A percentile compares a stretch with the other conserved stretches of the same genome.
Conservation (phyloP, 1,140 invertebrate species). For the Heliothis virescens region DNA sequence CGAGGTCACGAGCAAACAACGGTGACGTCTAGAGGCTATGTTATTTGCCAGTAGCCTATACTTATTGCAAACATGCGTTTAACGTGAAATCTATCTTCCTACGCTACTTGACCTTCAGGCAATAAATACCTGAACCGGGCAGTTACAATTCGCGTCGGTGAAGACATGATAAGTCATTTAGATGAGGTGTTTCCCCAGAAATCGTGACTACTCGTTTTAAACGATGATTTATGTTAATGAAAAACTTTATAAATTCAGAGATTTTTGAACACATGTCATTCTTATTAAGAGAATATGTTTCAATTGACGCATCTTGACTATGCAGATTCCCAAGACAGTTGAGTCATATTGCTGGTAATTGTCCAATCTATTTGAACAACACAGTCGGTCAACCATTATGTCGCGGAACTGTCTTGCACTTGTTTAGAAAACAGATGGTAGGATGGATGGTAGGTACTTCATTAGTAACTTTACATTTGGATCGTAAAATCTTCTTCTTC, state of each 20-base stretch:
- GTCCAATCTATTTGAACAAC: conserved; percentile 10
- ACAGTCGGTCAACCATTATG: not conserved
- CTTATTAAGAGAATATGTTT: too few relatives aligned
- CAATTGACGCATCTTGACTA: too few relatives aligned
- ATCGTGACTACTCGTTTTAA: not conserved
- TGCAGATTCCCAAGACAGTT: not conserved
- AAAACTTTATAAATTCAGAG: not conserved
- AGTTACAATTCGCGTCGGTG: not conserved
- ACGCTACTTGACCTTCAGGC: not conserved
- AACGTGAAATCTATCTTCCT: conserved; percentile 1
- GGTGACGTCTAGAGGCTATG: conserved; percentile 31
- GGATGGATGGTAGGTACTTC: not conserved
- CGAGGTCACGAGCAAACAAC: conserved; percentile 38
- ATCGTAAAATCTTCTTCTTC: too few relatives aligned
- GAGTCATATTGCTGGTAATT: not conserved
- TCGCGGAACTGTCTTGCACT: not conserved
- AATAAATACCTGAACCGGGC: not conserved
- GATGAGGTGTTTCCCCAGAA: conserved; percentile 4
- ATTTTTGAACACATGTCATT: not conserved
- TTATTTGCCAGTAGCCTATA: conserved; percentile 26
- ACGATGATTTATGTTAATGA: conserved; percentile 15
- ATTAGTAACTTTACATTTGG: too few relatives aligned
- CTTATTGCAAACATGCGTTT: conserved; percentile 4
- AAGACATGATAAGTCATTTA: not conserved
- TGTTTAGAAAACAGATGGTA: not conserved